These are phyloP conservation scores for Aproaerema taeniolella DNA, from an alignment of 2,888 invertebrate genomes.

Conservation along the genomic window DNA sequence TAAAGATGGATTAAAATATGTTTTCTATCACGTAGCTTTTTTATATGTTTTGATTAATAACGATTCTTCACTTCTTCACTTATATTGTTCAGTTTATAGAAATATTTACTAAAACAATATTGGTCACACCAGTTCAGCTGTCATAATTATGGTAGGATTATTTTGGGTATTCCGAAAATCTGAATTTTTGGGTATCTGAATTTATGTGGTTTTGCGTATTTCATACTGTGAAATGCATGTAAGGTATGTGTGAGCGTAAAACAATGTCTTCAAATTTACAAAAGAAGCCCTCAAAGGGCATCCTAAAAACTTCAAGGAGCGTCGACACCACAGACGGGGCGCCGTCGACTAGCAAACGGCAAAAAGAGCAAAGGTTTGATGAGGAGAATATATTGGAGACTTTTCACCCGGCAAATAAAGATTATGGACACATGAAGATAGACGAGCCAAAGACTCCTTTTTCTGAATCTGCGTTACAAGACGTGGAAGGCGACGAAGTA, in stretches of 20 bases:
- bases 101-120: no score
- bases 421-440: slow-evolving; percentile 98
- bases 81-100: no score
- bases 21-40: no score
- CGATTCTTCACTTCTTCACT: no score
- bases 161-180: no score
- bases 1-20: no score
- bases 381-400: slow-evolving; percentile 99
- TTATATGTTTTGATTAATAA: no score
- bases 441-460: slow-evolving; percentile 98
- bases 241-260: slow-evolving; percentile 29
- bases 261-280: slow-evolving; percentile 87
- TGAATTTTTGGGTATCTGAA: no score
- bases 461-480: slow-evolving; percentile 79
- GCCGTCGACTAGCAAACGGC: slow-evolving; percentile 62
- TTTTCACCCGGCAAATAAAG: slow-evolving; percentile 97
- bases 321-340: slow-evolving; percentile 83
- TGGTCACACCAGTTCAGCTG: no score
- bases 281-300: slow-evolving; percentile 92
- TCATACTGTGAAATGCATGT: slow-evolving; percentile 36
- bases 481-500: slow-evolving; percentile 76
- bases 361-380: slow-evolving; percentile 91
- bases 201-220: background rate
- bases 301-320: slow-evolving; percentile 94
- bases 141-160: slow-evolving; percentile 22